These are phyloP conservation scores for Salmo trutta DNA, from an alignment of 2,797 vertebrate genomes.

Conservation along the genomic window DNA sequence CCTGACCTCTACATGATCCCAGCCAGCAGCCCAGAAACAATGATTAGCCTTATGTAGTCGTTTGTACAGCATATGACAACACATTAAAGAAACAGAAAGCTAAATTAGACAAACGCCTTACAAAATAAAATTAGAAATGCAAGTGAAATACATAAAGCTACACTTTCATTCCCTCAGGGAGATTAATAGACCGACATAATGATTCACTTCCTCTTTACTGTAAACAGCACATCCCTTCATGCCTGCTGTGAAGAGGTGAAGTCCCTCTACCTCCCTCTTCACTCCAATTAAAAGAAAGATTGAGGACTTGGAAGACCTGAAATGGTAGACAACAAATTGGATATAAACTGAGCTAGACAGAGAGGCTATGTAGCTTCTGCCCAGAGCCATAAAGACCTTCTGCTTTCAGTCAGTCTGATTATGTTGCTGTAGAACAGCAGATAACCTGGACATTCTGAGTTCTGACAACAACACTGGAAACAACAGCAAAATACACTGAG, in stretches of 20 bases:
- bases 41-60: neutral
- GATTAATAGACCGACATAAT: neutral
- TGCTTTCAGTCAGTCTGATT: neutral
- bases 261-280: too few relatives aligned
- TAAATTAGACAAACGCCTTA: neutral
- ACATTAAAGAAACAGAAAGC: neutral
- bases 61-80: neutral
- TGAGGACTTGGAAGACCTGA: too few relatives aligned
- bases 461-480: neutral
- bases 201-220: constrained; percentile 2
- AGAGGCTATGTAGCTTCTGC: neutral
- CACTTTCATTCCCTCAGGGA: neutral
- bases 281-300: too few relatives aligned
- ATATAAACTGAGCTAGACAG: neutral
- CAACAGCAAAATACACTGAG: neutral
- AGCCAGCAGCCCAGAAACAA: neutral
- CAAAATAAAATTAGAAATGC: neutral
- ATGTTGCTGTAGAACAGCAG: constrained; percentile 12
- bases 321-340: neutral
- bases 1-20: neutral
- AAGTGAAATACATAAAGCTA: neutral
- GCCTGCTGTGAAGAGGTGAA: neutral
- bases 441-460: constrained; percentile 27
- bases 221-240: neutral
- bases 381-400: neutral